These are phyloP conservation scores for Borostomias antarcticus DNA, from an alignment of 2,797 vertebrate species.

Conservation along the genomic window DNA sequence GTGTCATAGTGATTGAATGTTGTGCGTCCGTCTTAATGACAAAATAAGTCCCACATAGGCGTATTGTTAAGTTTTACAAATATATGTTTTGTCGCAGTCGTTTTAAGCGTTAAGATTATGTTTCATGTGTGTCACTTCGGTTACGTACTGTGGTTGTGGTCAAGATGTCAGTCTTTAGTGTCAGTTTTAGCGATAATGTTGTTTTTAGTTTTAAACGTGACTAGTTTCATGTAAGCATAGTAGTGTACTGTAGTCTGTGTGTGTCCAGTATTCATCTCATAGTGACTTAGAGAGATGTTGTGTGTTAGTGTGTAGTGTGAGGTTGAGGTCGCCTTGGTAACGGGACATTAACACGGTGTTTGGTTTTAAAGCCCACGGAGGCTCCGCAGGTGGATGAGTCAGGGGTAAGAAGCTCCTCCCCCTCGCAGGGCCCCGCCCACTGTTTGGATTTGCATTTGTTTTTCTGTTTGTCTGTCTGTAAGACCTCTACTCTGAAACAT, in stretches of 20 bases:
- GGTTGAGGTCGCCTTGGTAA: slow-evolving; percentile 43
- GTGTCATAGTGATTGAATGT: slow-evolving; percentile 52
- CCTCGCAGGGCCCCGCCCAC: slow-evolving; percentile 66
- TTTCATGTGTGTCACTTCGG: slow-evolving; percentile 45
- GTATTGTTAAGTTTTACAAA: slow-evolving; percentile 49
- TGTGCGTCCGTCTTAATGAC: slow-evolving; percentile 60
- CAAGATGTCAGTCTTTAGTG: slow-evolving; percentile 47
- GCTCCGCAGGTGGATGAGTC: slow-evolving; percentile 95
- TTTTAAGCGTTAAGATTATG: slow-evolving; percentile 45
- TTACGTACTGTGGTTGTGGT: slow-evolving; percentile 36
- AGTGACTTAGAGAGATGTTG: slow-evolving; percentile 37
- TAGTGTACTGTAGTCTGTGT: slow-evolving; percentile 63
- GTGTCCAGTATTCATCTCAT: slow-evolving; percentile 50
- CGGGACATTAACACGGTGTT: slow-evolving; percentile 88
- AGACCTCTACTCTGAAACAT: slow-evolving; percentile 34
- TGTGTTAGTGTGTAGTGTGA: slow-evolving; percentile 47
- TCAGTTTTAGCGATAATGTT: slow-evolving; percentile 44
- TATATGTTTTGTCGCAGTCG: slow-evolving; percentile 49
- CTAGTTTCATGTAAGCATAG: slow-evolving; percentile 29
- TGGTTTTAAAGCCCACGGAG: slow-evolving; percentile 99
- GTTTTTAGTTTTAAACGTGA: slow-evolving; percentile 34
- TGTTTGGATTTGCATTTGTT: slow-evolving; percentile 63
- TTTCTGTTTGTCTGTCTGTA: slow-evolving; percentile 34
- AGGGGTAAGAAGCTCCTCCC: slow-evolving; percentile 92
- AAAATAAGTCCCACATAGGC: slow-evolving; percentile 42